These are phyloP conservation scores for Acanthopleura granulata DNA, from an alignment of 2,888 invertebrate species.

Conservation along the genomic window DNA sequence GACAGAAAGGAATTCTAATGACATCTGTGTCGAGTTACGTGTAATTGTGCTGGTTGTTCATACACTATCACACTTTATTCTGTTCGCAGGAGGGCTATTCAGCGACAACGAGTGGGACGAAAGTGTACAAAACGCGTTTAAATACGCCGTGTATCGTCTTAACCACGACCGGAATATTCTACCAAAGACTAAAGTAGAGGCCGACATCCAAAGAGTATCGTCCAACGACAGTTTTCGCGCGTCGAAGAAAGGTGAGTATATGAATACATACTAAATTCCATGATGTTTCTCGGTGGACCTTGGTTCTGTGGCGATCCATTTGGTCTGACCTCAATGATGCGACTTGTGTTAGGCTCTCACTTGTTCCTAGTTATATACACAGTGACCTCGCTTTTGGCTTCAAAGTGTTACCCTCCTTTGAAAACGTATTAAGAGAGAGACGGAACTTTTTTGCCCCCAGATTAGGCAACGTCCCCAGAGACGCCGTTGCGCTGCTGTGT, in stretches of 20 bases:
- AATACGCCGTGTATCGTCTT: slow-evolving; percentile 57
- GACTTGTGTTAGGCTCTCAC: too few species aligned
- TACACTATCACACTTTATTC: background rate
- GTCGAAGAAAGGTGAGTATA: slow-evolving; percentile 86
- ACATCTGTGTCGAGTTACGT: too few species aligned
- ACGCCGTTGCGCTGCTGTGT: background rate
- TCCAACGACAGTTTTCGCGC: slow-evolving; percentile 94
- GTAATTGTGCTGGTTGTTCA: too few species aligned
- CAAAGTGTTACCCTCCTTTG: background rate
- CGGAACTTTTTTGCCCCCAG: background rate
- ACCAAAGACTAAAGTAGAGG: slow-evolving; percentile 74
- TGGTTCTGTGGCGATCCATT: too few species aligned
- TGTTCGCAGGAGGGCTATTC: slow-evolving; percentile 56
- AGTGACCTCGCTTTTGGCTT: background rate
- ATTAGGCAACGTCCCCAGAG: background rate
- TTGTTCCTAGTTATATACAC: too few species aligned
- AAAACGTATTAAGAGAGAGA: background rate
- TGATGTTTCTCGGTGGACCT: background rate
- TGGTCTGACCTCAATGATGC: too few species aligned
- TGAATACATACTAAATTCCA: background rate
- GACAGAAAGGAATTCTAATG: too few species aligned
- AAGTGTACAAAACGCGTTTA: slow-evolving; percentile 55
- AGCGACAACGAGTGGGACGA: slow-evolving; percentile 49
- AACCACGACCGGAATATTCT: slow-evolving; percentile 53
- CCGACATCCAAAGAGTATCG: slow-evolving; percentile 90